phyloP scores from a whole-genome alignment of 2,113 vertebrate species.

The Leucosticte australis region DNA sequence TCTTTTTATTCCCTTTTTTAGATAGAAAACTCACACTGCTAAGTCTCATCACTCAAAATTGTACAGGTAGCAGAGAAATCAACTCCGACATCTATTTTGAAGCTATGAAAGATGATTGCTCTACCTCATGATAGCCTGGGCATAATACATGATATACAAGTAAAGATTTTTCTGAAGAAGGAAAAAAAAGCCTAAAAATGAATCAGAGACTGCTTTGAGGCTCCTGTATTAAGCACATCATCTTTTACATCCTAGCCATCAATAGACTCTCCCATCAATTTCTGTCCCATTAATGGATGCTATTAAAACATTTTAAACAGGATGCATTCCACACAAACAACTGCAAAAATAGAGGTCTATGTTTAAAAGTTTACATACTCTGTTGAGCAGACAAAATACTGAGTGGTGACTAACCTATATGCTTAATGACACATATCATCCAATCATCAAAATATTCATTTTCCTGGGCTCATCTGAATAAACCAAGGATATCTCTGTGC shows the following conservation, averaged over 20 bases:
- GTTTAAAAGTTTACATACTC: neutral
- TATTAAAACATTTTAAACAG: neutral
- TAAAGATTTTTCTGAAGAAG: neutral
- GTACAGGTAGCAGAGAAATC: neutral
- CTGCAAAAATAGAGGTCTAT: neutral
- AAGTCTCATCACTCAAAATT: neutral
- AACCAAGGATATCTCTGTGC: neutral
- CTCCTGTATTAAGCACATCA: neutral
- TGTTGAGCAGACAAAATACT: constrained; percentile 28
- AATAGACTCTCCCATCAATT: neutral
- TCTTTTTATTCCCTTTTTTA: neutral
- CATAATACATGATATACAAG: neutral
- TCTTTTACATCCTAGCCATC: neutral
- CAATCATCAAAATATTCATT: constrained; percentile 21
- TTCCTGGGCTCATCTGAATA: constrained; percentile 13
- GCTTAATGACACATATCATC: constrained; percentile 16
- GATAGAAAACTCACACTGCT: neutral
- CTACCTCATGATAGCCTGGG: neutral
- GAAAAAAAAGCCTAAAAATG: neutral
- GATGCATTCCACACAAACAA: neutral
- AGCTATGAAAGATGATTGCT: neutral
- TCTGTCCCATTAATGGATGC: neutral
- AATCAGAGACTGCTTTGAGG: neutral
- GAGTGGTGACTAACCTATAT: constrained; percentile 19
- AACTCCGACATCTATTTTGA: neutral